Conservation (phyloP, 2,888 invertebrate genomes). For the Tubulanus polymorphus region DNA sequence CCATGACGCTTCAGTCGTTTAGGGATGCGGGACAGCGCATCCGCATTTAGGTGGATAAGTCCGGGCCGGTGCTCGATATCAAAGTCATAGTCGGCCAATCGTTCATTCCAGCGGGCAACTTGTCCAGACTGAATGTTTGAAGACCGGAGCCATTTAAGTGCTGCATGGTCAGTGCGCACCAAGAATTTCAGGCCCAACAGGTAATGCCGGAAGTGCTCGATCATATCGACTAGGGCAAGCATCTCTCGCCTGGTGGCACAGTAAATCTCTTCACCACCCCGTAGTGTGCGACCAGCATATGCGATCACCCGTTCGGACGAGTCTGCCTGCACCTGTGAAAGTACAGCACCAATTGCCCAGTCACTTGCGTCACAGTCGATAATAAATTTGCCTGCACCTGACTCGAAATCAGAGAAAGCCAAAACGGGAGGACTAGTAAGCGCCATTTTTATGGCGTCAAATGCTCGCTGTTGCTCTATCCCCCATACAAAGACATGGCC, state of each 20-base stretch:
- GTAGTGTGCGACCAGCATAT: neutral
- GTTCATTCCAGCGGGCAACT: no score
- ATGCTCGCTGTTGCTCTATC: neutral
- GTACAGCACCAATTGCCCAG: neutral
- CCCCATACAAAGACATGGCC: neutral
- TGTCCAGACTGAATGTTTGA: no score
- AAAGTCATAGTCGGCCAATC: no score
- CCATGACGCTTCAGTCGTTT: no score
- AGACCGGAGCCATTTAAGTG: no score
- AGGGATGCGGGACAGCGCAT: no score
- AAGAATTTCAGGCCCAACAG: neutral
- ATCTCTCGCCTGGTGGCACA: slow-evolving; percentile 1
- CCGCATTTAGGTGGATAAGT: no score
- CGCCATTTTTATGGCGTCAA: neutral
- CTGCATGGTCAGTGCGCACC: no score
- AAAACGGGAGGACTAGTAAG: neutral
- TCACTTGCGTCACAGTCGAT: neutral
- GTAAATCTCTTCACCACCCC: neutral
- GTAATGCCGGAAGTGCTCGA: neutral
- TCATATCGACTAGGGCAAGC: neutral
- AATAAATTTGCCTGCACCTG: neutral
- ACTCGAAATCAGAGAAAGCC: neutral
- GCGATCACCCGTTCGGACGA: neutral
- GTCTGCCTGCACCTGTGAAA: neutral
- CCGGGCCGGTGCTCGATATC: no score